Percentiles rank a stretch among this genome's conserved stretches.
Evolutionary conservation across 2,888 invertebrate genomes (phyloP).

Genomic region (Diploptera punctata): DNA sequence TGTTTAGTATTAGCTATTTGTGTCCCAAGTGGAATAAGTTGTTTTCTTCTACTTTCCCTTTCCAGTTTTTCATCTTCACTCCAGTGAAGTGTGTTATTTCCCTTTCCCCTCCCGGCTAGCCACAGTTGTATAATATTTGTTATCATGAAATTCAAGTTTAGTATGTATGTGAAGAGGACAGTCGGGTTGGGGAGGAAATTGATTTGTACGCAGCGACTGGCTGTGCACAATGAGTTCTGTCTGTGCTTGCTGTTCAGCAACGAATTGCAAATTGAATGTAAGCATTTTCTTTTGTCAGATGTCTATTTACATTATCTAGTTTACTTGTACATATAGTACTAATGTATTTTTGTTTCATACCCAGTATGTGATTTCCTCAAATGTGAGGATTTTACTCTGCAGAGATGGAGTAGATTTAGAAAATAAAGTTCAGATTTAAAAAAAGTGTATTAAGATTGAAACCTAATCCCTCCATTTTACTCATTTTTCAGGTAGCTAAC

Average conservation of each 20-base stretch:
- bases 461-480: no score
- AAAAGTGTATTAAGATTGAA: no score
- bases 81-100: slow-evolving; percentile 18
- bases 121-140: slow-evolving; percentile 26
- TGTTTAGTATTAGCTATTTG: slow-evolving; percentile 38
- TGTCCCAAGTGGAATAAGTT: slow-evolving; percentile 33
- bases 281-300: slow-evolving; percentile 37
- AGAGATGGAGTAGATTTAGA: slow-evolving; percentile 43
- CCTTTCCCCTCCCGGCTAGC: slow-evolving; percentile 12
- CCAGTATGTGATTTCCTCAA: slow-evolving; percentile 42
- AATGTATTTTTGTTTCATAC: slow-evolving; percentile 39
- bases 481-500: no score
- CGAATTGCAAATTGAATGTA: slow-evolving; percentile 37
- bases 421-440: slow-evolving; percentile 41
- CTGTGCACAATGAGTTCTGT: slow-evolving; percentile 27
- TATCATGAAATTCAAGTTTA: slow-evolving; percentile 15
- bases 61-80: slow-evolving; percentile 11
- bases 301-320: slow-evolving; percentile 35
- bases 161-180: neutral
- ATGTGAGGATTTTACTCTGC: slow-evolving; percentile 42
- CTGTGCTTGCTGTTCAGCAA: slow-evolving; percentile 34
- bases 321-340: slow-evolving; percentile 42
- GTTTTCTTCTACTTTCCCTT: slow-evolving; percentile 24
- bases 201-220: neutral
- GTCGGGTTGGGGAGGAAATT: slow-evolving; percentile 11